Evolutionary conservation across 2,797 vertebrate species (phyloP).

Genomic region (Carduelis carduelis): DNA sequence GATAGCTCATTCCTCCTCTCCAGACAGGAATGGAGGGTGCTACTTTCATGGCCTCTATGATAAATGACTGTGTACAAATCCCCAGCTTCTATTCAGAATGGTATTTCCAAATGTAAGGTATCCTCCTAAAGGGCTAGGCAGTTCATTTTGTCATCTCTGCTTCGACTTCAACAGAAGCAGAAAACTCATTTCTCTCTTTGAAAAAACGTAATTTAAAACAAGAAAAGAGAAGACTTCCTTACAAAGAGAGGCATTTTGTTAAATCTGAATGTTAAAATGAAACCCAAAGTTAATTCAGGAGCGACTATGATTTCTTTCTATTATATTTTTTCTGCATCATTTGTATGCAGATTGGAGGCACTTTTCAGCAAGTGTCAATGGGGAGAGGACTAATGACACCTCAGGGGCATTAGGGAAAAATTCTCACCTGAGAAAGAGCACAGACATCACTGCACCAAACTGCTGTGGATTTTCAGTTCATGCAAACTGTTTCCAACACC

Average conservation of each 20-base stretch:
- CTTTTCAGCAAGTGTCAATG: background rate
- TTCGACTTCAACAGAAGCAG: slow-evolving; percentile 7
- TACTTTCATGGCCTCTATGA: background rate
- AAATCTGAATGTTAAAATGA: slow-evolving; percentile 7
- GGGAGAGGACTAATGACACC: background rate
- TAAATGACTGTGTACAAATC: slow-evolving; percentile 7
- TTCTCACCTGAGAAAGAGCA: background rate
- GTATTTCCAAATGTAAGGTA: slow-evolving; percentile 16
- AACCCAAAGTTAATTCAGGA: background rate
- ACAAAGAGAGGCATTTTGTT: background rate
- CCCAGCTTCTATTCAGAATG: background rate
- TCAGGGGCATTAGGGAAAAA: background rate
- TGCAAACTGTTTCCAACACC: background rate
- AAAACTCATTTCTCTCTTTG: slow-evolving; percentile 27
- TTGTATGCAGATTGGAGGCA: background rate
- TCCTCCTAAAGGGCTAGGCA: slow-evolving; percentile 6
- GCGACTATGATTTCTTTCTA: background rate
- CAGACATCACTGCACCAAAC: background rate
- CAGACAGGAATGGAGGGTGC: background rate
- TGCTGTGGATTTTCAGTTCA: background rate
- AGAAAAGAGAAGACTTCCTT: background rate
- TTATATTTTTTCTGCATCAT: background rate
- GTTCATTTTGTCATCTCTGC: slow-evolving; percentile 42
- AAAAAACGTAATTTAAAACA: slow-evolving; percentile 44
- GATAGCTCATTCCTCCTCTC: background rate